Base-by-base conservation (phyloP, 2,888 invertebrate species). In the Caenorhabditis macrosperma region DNA sequence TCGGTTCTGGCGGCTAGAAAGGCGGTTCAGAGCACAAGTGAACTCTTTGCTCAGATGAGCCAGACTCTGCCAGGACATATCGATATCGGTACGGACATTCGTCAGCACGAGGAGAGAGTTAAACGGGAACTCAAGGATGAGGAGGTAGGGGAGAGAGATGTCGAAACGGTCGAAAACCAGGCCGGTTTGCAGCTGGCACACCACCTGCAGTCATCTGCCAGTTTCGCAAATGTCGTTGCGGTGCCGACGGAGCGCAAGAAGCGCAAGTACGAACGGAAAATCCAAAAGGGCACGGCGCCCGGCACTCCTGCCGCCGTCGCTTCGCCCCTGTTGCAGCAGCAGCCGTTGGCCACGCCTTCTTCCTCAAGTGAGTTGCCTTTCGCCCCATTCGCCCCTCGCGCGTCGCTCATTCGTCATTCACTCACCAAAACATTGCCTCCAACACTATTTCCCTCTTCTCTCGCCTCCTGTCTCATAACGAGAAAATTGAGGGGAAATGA, bases 31-130 rank as follows among this genome's bases (percentile, higher is more conserved):
- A 84, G 84, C 38, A 84, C 84, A 0, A 84, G 74, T 52, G 84
- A 82, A 54, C 66, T 84, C 50, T 78, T 89, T 6, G 88, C 89
- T n/a, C 87, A 88, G 55, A 74, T 88, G 72, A 84, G 82, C 28
- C 80, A 79, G 57, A 83, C 84, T 33, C 74, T 88, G 22, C 87
- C 88, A 17, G 78, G 84, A 26, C 82, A 85, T 61, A 82, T 86
- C 68, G 81, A 81, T 41, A 85, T 86, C 57, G 86, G 80, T 48
- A 69, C 87, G 52, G 82, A 76, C 38, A 81, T 84, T 12, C 44
- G 80, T 22, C 68, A 83, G 35, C 85, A 86, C 63, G 84, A 86
- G 68, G 82, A 84, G 59, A 77, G 68, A 28, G 74, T 85, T 48
- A 85, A 83, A 61, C 69, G 85, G 28, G 85, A 85, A 46, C 61